Conservation (phyloP, 2,113 vertebrate genomes). For the Corythornis madagascariensis region DNA sequence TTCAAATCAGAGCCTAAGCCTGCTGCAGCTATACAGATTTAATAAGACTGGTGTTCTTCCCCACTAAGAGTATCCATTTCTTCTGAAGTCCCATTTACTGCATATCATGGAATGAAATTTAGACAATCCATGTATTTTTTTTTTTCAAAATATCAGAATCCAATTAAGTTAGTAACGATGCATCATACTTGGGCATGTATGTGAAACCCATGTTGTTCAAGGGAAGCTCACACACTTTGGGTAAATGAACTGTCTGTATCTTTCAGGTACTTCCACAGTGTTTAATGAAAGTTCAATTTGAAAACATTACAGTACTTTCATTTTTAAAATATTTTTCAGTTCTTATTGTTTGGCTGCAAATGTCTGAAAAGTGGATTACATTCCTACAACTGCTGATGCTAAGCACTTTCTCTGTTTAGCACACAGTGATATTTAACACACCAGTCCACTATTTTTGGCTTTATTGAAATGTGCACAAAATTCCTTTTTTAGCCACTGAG, state of each 20-base stretch:
- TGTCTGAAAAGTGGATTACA: not conserved
- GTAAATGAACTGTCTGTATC: not conserved
- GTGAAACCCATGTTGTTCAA: not conserved
- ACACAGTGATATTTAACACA: not conserved
- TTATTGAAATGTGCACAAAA: not conserved
- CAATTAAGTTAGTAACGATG: not conserved
- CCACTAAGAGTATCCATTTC: not conserved
- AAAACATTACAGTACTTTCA: not conserved
- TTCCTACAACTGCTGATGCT: not conserved
- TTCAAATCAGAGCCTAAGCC: not conserved
- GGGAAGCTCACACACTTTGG: not conserved
- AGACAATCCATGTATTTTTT: not conserved
- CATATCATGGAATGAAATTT: not conserved
- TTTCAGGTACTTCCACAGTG: not conserved
- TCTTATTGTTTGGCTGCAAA: not conserved
- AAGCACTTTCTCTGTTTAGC: not conserved
- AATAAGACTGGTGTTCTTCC: not conserved
- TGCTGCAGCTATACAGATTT: not conserved
- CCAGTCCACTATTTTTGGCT: not conserved
- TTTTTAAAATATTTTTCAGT: not conserved
- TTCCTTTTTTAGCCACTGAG: constrained; percentile 3
- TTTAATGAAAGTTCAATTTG: not conserved
- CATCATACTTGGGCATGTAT: not conserved
- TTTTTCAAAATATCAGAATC: not conserved
- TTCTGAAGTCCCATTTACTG: not conserved